These are phyloP conservation scores for Stegastes partitus DNA, from an alignment of 2,113 vertebrate genomes.

Conservation along the genomic window DNA sequence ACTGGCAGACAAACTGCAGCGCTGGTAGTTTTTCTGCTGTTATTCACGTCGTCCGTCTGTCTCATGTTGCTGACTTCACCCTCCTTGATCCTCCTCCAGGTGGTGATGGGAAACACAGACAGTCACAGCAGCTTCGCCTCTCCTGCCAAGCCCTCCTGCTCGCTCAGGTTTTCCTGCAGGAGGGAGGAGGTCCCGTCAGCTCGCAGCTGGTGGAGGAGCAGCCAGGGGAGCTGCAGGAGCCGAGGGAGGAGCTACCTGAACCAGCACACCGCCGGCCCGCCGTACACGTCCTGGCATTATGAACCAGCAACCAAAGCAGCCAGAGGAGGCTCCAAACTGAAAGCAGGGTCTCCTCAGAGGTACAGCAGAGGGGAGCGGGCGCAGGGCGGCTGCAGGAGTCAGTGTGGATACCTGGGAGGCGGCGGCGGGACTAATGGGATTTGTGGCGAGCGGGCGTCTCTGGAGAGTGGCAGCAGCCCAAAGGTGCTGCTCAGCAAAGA, in stretches of 20 bases:
- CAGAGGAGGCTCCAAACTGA: conserved; percentile 72
- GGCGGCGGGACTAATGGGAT: conserved; percentile 76
- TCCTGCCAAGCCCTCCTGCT: conserved; percentile 84
- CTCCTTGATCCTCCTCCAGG: conserved; percentile 72
- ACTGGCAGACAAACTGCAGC: too few relatives aligned
- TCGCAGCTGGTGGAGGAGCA: conserved; percentile 86
- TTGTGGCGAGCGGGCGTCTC: conserved; percentile 76
- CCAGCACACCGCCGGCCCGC: conserved; percentile 84
- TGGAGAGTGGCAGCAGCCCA: conserved; percentile 86
- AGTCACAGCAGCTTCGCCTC: conserved; percentile 87
- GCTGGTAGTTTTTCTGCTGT: too few relatives aligned
- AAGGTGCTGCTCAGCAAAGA: conserved; percentile 91
- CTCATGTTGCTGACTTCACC: conserved; percentile 30
- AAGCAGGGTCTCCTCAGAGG: conserved; percentile 52
- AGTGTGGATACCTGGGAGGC: conserved; percentile 41
- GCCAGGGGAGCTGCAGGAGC: conserved; percentile 78
- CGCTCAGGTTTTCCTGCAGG: conserved; percentile 86
- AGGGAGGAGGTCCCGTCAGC: conserved; percentile 85
- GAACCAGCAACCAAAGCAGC: conserved; percentile 79
- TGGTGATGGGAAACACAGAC: conserved; percentile 95
- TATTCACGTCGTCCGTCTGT: not conserved
- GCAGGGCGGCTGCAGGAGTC: conserved; percentile 1
- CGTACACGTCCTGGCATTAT: conserved; percentile 85
- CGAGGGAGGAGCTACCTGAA: conserved; percentile 85
- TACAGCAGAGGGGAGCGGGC: conserved; percentile 61